These are phyloP conservation scores for Meganola albula DNA, from an alignment of 2,888 invertebrate genomes.

Conservation along the genomic window DNA sequence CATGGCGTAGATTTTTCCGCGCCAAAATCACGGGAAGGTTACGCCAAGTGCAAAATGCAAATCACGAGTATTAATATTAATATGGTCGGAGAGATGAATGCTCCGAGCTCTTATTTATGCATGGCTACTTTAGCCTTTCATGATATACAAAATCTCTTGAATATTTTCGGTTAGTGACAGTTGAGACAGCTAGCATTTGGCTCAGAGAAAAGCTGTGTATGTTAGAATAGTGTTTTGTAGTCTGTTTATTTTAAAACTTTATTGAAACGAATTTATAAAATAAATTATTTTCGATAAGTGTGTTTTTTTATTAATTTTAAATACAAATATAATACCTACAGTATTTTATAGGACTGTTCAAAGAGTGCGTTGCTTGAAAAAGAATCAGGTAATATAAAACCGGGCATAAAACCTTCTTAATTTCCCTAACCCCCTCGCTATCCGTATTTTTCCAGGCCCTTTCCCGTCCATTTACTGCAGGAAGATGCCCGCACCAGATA, in stretches of 20 bases:
- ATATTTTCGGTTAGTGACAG: conserved; percentile 25
- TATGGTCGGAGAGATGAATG: conserved; percentile 40
- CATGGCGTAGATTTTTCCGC: conserved; percentile 62
- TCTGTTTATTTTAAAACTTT: neutral
- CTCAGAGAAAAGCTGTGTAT: conserved; percentile 2
- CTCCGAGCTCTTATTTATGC: conserved; percentile 36
- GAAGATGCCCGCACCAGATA: conserved; percentile 64
- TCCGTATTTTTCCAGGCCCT: conserved; percentile 35
- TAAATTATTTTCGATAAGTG: no score
- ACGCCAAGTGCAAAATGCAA: conserved; percentile 58
- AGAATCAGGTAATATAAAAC: conserved; percentile 11
- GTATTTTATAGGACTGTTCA: no score
- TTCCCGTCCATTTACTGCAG: conserved; percentile 56
- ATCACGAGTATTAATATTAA: conserved; percentile 65
- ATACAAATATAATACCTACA: no score
- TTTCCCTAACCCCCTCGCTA: conserved; percentile 23
- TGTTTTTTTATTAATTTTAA: no score
- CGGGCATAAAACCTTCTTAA: conserved; percentile 18
- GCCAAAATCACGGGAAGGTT: conserved; percentile 31
- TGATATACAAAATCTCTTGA: conserved; percentile 28
- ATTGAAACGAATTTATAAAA: no score
- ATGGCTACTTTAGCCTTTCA: conserved; percentile 34
- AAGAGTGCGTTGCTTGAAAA: no score
- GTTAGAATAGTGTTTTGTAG: neutral
- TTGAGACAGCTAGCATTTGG: conserved; percentile 22